Base-by-base conservation (phyloP, 2,797 vertebrate genomes). In the Hephaestus fuliginosus region DNA sequence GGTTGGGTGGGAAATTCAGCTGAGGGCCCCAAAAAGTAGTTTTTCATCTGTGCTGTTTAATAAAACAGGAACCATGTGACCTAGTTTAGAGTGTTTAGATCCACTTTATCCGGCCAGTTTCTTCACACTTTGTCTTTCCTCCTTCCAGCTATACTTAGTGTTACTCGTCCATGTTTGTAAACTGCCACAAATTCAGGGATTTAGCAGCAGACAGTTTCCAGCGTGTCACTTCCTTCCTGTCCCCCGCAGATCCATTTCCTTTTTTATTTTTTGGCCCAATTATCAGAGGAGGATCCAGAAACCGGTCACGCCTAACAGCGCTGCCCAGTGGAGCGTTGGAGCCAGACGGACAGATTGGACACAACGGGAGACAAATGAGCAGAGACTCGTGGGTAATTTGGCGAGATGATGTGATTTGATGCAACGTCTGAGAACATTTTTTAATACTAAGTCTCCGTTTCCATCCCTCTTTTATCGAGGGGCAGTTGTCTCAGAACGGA, bases 361-460 rank as follows among this genome's bases (percentile, higher is more conserved):
- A 41, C 77, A 78, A 71, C 61, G 12, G 72, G 58, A 79, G 46
- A 75, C 82, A 79, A 84, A 91, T 80, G 78, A 86, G 85, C 85
- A 82, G 61, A 83, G 85, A 81, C 69, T 87, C 15, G 22, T 84
- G 83, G 78, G 70, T 90, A 86, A 90, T 91, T 86, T 88, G 80
- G 65, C 44, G 30, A 65, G 56, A 85, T 89, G 72, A 87, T 86
- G 61, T 62, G 60, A 88, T 91, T 64, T 70, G 72, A 83, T 70
- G 36, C 48, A 81, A 64, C 63, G 43, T 76, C 76, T 76, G 83
- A 25, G 44, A 77, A 33, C 62, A 9, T 65, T 78, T 82, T 74
- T 72, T 22, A 4, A 30, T 41, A 11, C 11, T n/a, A 15, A 53
- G 48, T 64, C 36, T 79, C 30, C 17, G 51, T 55, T 43, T 68